Evolutionary conservation across 2,797 vertebrate species (phyloP).

Genomic region (Tangara arthus): DNA sequence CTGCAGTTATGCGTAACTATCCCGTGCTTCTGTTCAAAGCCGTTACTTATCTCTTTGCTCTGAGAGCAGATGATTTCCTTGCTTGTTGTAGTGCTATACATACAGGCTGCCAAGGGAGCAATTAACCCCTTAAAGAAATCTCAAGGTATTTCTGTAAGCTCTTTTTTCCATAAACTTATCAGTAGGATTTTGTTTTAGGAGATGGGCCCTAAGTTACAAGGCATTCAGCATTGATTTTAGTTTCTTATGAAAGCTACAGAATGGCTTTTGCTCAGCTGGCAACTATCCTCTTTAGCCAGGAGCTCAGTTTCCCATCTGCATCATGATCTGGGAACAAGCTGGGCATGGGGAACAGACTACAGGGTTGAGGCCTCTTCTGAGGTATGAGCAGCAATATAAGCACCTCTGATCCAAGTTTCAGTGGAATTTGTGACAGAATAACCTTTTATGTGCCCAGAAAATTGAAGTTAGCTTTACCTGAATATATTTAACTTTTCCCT

Average conservation of each 20-base stretch:
- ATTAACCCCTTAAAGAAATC: neutral
- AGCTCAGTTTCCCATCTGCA: neutral
- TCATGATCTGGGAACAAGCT: neutral
- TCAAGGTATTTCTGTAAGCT: neutral
- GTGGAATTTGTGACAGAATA: neutral
- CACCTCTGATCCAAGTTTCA: neutral
- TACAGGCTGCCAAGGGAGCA: neutral
- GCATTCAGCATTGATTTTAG: neutral
- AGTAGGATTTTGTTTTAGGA: neutral
- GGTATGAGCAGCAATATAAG: neutral
- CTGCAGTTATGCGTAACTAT: neutral
- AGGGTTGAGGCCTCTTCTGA: neutral
- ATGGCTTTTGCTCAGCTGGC: neutral
- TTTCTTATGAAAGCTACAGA: neutral
- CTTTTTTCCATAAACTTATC: neutral
- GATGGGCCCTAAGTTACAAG: neutral
- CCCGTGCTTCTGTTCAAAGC: neutral
- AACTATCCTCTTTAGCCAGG: neutral
- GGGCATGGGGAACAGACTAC: neutral
- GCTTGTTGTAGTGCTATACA: neutral
- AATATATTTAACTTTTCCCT: neutral
- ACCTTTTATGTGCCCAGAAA: neutral
- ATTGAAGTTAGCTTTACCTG: neutral
- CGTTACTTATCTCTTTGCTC: neutral
- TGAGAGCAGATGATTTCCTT: neutral